Conservation (phyloP, 2,797 vertebrate genomes). For the Arnoldichthys spilopterus region DNA sequence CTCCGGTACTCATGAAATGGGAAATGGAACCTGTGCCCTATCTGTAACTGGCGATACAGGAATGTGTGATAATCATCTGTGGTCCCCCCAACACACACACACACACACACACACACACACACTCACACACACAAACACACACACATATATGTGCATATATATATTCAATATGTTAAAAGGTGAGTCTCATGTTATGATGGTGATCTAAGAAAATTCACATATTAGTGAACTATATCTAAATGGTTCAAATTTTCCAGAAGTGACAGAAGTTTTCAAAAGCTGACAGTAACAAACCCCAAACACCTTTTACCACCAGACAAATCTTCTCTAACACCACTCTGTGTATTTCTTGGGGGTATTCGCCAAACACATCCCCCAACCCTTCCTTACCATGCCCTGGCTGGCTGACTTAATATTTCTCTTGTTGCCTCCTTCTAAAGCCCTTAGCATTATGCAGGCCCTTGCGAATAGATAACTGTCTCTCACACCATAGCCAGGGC, state of each 20-base stretch:
- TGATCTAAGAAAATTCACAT: slow-evolving; percentile 46
- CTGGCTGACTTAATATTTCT: slow-evolving; percentile 45
- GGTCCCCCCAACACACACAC: neutral
- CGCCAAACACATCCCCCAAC: neutral
- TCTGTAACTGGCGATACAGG: slow-evolving; percentile 35
- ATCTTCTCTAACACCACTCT: slow-evolving; percentile 22
- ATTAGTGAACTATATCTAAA: slow-evolving; percentile 35
- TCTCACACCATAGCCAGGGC: slow-evolving; percentile 25
- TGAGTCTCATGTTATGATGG: slow-evolving; percentile 48
- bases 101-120: neutral
- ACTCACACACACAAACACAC: neutral
- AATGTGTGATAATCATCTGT: slow-evolving; percentile 4
- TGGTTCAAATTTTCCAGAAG: slow-evolving; percentile 27
- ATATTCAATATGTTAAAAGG: slow-evolving; percentile 32
- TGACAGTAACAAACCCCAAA: slow-evolving; percentile 5
- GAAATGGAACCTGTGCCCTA: slow-evolving; percentile 46
- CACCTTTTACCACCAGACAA: slow-evolving; percentile 9
- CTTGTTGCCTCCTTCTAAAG: slow-evolving; percentile 46
- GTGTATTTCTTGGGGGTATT: slow-evolving; percentile 38
- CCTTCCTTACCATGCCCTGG: slow-evolving; percentile 12
- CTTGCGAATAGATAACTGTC: slow-evolving; percentile 50
- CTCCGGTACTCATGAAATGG: slow-evolving; percentile 49
- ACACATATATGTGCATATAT: slow-evolving; percentile 1
- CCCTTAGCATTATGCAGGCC: slow-evolving; percentile 47
- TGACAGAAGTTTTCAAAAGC: slow-evolving; percentile 37